Conservation (phyloP, 2,113 vertebrate species). For the Daphoenositta chrysoptera region DNA sequence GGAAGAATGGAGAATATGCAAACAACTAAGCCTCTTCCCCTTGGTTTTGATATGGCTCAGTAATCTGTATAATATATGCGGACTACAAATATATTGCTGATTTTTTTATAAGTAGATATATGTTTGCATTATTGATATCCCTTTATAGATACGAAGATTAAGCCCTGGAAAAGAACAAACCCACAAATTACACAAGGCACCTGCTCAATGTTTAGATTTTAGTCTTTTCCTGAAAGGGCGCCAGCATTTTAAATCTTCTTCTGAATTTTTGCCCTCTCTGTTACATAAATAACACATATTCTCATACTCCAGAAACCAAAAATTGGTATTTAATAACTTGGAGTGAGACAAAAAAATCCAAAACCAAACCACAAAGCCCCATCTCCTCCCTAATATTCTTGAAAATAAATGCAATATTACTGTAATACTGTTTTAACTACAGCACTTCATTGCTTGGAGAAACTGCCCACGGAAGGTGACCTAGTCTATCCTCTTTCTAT, state of each 20-base stretch:
- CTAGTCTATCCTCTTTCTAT: neutral
- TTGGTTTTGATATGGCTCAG: neutral
- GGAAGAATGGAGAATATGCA: neutral
- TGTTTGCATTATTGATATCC: neutral
- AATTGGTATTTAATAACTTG: neutral
- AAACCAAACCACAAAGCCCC: neutral
- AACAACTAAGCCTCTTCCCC: neutral
- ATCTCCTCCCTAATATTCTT: neutral
- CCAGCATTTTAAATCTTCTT: neutral
- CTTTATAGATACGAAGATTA: neutral
- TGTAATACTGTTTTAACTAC: neutral
- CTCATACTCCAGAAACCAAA: neutral
- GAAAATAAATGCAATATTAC: neutral
- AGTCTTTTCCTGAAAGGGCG: neutral
- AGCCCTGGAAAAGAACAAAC: neutral
- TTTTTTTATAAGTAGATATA: neutral
- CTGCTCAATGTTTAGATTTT: neutral
- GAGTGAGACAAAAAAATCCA: neutral
- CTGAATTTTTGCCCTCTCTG: neutral
- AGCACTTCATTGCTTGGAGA: neutral
- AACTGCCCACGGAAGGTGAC: neutral
- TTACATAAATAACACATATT: neutral
- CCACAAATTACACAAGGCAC: neutral
- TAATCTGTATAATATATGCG: neutral
- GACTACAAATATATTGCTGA: neutral